phyloP scores from a whole-genome alignment of 2,797 vertebrate genomes.

The Luscinia megarhynchos region DNA sequence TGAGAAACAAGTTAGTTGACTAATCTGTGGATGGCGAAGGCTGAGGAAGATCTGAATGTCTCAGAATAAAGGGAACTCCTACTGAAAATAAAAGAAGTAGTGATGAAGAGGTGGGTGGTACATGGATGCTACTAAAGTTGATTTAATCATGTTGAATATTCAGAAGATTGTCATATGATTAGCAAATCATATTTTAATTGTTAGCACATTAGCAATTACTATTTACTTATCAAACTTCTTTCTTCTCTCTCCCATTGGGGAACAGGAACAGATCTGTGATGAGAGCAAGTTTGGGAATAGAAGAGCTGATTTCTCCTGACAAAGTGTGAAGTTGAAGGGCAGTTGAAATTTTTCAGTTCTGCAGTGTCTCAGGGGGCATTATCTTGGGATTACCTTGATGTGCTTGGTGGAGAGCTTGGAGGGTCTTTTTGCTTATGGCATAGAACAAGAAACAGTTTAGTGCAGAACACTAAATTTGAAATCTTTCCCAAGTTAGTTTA shows the following conservation, averaged over 20 bases:
- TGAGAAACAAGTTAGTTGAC: conserved; percentile 38
- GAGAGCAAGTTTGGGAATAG: neutral
- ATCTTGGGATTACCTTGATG: neutral
- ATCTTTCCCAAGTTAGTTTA: neutral
- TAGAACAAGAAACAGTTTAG: neutral
- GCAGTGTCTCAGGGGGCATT: neutral
- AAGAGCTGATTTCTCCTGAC: neutral
- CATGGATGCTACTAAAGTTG: neutral
- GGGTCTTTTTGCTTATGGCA: neutral
- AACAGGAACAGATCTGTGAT: neutral
- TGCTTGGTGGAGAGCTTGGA: neutral
- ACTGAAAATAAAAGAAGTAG: neutral
- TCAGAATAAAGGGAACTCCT: conserved; percentile 16
- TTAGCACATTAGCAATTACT: neutral
- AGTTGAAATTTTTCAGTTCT: neutral
- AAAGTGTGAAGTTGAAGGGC: neutral
- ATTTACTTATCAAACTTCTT: conserved; percentile 55
- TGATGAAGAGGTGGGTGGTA: conserved; percentile 6
- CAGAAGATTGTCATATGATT: conserved; percentile 29
- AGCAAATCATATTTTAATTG: conserved; percentile 63
- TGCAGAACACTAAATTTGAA: neutral
- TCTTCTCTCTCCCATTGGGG: neutral
- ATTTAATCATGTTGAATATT: conserved; percentile 30
- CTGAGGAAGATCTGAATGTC: conserved; percentile 1
- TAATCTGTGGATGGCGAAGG: neutral